Evolutionary conservation across 2,113 vertebrate genomes (phyloP).

Genomic region (Bubo bubo): DNA sequence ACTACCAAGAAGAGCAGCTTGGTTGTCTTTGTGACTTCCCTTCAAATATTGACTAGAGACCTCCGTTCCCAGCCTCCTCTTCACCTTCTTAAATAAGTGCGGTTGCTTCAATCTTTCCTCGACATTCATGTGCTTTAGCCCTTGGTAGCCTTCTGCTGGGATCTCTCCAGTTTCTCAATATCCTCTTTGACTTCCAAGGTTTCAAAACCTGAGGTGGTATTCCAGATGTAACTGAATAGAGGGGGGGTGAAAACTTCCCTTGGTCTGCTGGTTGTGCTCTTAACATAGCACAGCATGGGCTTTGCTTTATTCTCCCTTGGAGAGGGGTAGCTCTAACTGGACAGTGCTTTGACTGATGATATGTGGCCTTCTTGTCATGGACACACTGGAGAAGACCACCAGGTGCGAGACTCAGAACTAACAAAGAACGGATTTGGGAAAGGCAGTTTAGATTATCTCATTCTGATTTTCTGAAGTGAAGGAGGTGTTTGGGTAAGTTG

Average conservation of each 20-base stretch:
- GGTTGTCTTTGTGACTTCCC: not conserved
- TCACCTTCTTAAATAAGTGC: not conserved
- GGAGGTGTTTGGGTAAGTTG: not conserved
- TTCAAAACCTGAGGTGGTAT: not conserved
- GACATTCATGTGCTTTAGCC: not conserved
- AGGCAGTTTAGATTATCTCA: not conserved
- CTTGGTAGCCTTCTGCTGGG: not conserved
- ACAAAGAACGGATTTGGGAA: not conserved
- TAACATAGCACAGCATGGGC: not conserved
- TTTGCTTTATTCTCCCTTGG: not conserved
- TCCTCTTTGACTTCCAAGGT: not conserved
- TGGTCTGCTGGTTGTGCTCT: not conserved
- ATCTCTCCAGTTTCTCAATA: not conserved
- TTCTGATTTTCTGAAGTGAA: not conserved
- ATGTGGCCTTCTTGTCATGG: not conserved
- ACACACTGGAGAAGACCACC: not conserved
- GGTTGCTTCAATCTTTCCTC: not conserved
- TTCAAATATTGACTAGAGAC: not conserved
- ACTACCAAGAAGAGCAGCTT: not conserved
- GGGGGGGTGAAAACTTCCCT: not conserved
- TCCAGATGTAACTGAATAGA: not conserved
- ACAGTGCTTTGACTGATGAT: not conserved
- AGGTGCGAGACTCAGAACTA: not conserved
- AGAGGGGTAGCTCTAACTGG: not conserved
- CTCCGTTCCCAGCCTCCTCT: not conserved